Base-by-base conservation (phyloP, 2,113 vertebrate genomes). In the Chlamydotis undulata region DNA sequence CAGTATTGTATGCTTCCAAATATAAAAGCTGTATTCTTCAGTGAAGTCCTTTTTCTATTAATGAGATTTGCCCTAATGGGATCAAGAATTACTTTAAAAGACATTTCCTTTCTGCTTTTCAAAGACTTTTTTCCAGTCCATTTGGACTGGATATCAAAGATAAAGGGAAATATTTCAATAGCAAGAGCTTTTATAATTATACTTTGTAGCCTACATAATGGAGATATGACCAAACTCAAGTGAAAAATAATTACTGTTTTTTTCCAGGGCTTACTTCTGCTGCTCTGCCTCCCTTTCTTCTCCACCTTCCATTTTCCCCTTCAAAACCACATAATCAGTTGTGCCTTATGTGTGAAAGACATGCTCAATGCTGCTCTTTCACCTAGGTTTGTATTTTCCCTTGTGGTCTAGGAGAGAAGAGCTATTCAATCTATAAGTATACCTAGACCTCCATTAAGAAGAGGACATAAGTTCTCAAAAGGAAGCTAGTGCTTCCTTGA, bases 81-180 rank as follows among this genome's bases (percentile, higher is more conserved):
- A 95, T 70, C 71, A 90, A 94, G 93, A 97, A 96, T 93, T 96
- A 90, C 89, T 95, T 88, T 96, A 94, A 91, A 95, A 91, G 92
- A 94, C 90, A 89, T 95, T 96, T 96, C 31, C 61, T 95, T 96
- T 96, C 45, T 95, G 92, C 78, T 91, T 94, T 95, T 97, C 87
- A 94, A 95, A 56, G 79, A 76, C 5, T 39, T 91, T 97, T 83
- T 95, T 85, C 89, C 87, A 95, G 74, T 86, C 87, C 95, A 95
- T 95, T 96, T 97, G 87, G 89, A 71, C 94, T 93, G 91, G 87
- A 87, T 95, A 94, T 95, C 94, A 95, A 94, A 97, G 97, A 96
- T 97, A 95, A 96, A 91, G 78, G 45, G 47, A 93, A 95, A 96
- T 96, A 94, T 95, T 97, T 97, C 84, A 95, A 91, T 96, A 95